Conservation (phyloP, 2,113 vertebrate species). For the Cyanoramphus novaezelandiae region DNA sequence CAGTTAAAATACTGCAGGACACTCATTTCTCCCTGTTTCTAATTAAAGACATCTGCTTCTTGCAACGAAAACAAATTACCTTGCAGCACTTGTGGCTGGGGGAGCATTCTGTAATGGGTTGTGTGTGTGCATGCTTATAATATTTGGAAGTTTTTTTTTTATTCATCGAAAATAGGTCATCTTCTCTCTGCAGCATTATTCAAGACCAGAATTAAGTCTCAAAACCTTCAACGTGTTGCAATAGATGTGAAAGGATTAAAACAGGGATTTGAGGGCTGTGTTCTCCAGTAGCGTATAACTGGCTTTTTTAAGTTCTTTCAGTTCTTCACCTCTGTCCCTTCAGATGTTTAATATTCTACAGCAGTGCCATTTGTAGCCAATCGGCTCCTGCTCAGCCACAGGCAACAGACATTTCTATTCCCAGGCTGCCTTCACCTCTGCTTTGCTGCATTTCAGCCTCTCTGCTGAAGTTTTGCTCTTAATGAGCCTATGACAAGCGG, state of each 20-base stretch:
- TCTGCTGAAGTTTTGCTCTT: slow-evolving; percentile 32
- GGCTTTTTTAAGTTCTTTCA: slow-evolving; percentile 26
- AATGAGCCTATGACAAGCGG: not conserved
- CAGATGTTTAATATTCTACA: not conserved
- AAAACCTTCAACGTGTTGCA: not conserved
- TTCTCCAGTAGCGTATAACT: not conserved
- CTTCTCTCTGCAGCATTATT: slow-evolving; percentile 11
- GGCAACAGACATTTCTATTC: not conserved
- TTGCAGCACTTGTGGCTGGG: not conserved
- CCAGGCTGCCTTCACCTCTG: not conserved
- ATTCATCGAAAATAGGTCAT: slow-evolving; percentile 42
- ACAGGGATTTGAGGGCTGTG: not conserved
- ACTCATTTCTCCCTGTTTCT: not conserved
- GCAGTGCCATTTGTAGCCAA: slow-evolving; percentile 15
- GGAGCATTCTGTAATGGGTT: not conserved
- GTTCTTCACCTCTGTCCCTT: not conserved
- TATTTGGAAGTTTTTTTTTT: not conserved
- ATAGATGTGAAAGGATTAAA: slow-evolving; percentile 31
- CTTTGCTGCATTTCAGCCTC: slow-evolving; percentile 1
- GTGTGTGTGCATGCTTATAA: not conserved
- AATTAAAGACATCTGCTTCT: not conserved
- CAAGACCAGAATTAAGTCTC: not conserved
- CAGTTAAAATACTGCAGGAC: not conserved
- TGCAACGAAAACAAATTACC: not conserved
- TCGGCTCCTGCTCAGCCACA: slow-evolving; percentile 28